phyloP scores from a whole-genome alignment of 2,888 invertebrate genomes.

The Druceiella hillmani region DNA sequence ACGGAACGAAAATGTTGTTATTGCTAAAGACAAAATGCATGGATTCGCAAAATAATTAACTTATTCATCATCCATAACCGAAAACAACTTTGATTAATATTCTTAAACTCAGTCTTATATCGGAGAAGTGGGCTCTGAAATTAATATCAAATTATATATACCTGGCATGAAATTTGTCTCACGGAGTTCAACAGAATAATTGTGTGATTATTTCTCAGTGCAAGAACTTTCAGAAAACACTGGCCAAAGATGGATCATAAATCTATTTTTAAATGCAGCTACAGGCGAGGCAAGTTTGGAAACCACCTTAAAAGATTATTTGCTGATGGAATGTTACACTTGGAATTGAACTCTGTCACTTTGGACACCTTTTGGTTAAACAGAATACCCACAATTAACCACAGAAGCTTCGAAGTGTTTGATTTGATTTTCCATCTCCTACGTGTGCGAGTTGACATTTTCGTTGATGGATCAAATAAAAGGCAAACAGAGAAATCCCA shows the following conservation, averaged over 20 bases:
- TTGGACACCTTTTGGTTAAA: constrained; percentile 19
- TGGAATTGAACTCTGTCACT: constrained; percentile 21
- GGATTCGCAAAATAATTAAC: too few relatives aligned
- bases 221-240: constrained; percentile 22
- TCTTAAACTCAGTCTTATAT: constrained; percentile 15
- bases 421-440: too few relatives aligned
- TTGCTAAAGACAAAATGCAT: too few relatives aligned
- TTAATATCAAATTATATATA: constrained; percentile 17
- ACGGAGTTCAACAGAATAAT: constrained; percentile 21
- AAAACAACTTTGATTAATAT: constrained; percentile 14
- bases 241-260: constrained; percentile 21
- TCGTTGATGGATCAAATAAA: too few relatives aligned
- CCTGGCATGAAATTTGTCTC: constrained; percentile 17
- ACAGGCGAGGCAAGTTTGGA: constrained; percentile 19
- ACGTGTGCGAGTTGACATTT: too few relatives aligned
- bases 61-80: too few relatives aligned
- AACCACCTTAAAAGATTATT: constrained; percentile 23
- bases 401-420: constrained; percentile 16
- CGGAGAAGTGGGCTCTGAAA: constrained; percentile 18
- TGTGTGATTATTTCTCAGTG: constrained; percentile 17
- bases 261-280: constrained; percentile 16
- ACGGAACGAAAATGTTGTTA: too few relatives aligned
- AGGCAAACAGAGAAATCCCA: too few relatives aligned
- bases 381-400: constrained; percentile 16
- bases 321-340: constrained; percentile 23